phyloP scores from a whole-genome alignment of 2,888 invertebrate genomes.

The Harpagoxenus sublaevis region DNA sequence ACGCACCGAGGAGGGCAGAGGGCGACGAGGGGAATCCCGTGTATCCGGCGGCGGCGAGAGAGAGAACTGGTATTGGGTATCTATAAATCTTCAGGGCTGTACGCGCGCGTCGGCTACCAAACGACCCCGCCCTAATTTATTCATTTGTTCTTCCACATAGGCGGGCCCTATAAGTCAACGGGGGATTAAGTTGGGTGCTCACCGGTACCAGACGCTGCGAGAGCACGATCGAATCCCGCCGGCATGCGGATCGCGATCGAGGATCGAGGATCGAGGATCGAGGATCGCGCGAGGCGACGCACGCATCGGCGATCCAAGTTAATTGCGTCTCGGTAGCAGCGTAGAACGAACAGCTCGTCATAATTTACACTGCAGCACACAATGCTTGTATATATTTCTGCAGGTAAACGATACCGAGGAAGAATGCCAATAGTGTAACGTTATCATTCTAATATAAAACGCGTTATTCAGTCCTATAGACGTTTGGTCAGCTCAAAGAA shows the following conservation, averaged over 20 bases:
- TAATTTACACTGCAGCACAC: neutral
- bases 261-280: conserved; percentile 7
- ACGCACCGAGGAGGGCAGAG: neutral
- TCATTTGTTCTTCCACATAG: conserved; percentile 84
- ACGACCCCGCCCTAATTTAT: conserved; percentile 85
- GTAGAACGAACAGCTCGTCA: neutral
- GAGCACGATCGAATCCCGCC: conserved; percentile 25
- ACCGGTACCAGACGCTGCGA: conserved; percentile 51
- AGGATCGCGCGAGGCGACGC: conserved; percentile 38
- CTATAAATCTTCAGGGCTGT: conserved; percentile 81
- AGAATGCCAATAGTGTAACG: neutral
- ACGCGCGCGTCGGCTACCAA: conserved; percentile 78
- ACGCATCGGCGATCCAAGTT: conserved; percentile 40
- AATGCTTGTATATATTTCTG: neutral
- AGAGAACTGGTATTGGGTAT: conserved; percentile 76
- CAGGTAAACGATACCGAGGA: neutral
- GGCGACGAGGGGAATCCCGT: conserved; percentile 59
- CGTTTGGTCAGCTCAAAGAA: neutral
- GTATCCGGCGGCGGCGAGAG: conserved; percentile 66
- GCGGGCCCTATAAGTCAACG: conserved; percentile 82
- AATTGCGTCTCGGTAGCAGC: conserved; percentile 51
- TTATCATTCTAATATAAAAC: neutral
- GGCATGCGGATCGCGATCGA: conserved; percentile 61
- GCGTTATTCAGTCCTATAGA: neutral
- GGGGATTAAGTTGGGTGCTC: conserved; percentile 79